These are phyloP conservation scores for Automeris io DNA, from an alignment of 2,888 invertebrate species.

Conservation along the genomic window DNA sequence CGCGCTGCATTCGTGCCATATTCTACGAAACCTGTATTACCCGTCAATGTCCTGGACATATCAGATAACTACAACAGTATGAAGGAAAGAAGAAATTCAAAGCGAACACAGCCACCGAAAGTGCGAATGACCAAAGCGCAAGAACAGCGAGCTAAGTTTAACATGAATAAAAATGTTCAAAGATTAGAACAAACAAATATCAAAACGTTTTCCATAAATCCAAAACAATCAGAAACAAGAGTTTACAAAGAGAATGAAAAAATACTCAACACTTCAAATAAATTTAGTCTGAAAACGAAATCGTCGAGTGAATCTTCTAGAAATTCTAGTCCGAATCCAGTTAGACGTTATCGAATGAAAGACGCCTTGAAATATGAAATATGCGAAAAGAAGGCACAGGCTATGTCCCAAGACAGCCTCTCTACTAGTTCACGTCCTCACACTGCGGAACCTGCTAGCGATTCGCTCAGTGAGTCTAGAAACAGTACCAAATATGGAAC, in stretches of 20 bases:
- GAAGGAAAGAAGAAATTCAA: slow-evolving; percentile 25
- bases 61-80: slow-evolving; percentile 26
- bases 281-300: slow-evolving; percentile 61
- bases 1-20: slow-evolving; percentile 56
- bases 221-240: no score
- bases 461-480: slow-evolving; percentile 62
- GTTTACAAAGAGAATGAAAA: slow-evolving; percentile 25
- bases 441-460: slow-evolving; percentile 67
- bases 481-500: slow-evolving; percentile 56
- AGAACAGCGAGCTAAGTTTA: slow-evolving; percentile 57
- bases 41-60: slow-evolving; percentile 18
- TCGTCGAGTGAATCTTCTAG: slow-evolving; percentile 82
- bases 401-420: slow-evolving; percentile 71
- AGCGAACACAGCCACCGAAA: slow-evolving; percentile 29
- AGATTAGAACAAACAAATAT: not conserved
- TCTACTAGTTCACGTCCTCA: slow-evolving; percentile 56
- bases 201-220: slow-evolving; percentile 15
- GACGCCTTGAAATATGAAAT: slow-evolving; percentile 39
- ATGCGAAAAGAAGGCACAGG: slow-evolving; percentile 42
- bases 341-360: slow-evolving; percentile 43
- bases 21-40: slow-evolving; percentile 33
- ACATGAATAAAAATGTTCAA: slow-evolving; percentile 40
- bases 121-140: slow-evolving; percentile 63
- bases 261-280: slow-evolving; percentile 40
- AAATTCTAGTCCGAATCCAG: slow-evolving; percentile 81